phyloP scores from a whole-genome alignment of 2,888 invertebrate genomes.

The Campaea margaritaria region DNA sequence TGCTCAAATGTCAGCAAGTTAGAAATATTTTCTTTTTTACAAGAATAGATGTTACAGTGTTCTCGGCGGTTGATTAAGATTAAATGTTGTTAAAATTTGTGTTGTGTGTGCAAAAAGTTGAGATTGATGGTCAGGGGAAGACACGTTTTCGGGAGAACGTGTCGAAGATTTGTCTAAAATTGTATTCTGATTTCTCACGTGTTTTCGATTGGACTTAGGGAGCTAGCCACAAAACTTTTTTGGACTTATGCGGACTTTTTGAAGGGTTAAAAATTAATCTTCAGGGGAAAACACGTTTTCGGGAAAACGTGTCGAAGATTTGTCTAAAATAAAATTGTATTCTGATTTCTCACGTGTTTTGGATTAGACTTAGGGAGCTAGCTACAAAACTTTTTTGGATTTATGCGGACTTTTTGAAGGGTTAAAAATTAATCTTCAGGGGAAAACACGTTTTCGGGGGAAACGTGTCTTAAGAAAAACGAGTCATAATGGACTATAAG shows the following conservation, averaged over 20 bases:
- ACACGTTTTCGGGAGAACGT: too few species aligned
- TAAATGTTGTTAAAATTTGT: slow-evolving; percentile 39
- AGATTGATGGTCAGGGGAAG: slow-evolving; percentile 10
- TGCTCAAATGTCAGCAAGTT: slow-evolving; percentile 63
- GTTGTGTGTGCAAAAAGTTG: slow-evolving; percentile 11
- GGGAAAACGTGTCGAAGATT: too few species aligned
- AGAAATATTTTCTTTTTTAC: slow-evolving; percentile 53
- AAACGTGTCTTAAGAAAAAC: too few species aligned
- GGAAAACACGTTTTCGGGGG: neutral
- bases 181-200: neutral
- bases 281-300: neutral
- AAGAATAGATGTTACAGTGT: slow-evolving; percentile 20
- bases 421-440: slow-evolving; percentile 12
- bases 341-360: neutral
- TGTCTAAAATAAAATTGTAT: too few species aligned
- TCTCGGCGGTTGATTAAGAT: slow-evolving; percentile 28
- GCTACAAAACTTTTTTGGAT: too few species aligned
- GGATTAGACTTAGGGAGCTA: neutral
- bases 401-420: too few species aligned
- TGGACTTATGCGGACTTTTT: too few species aligned
- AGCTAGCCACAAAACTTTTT: too few species aligned
- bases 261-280: slow-evolving; percentile 18
- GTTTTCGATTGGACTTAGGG: neutral
- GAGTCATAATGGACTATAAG: too few species aligned
- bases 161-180: too few species aligned